Evolutionary conservation across 2,888 invertebrate genomes (phyloP), one percentile per base, ranked within the genome.

Genomic region (Norana najaformis): DNA sequence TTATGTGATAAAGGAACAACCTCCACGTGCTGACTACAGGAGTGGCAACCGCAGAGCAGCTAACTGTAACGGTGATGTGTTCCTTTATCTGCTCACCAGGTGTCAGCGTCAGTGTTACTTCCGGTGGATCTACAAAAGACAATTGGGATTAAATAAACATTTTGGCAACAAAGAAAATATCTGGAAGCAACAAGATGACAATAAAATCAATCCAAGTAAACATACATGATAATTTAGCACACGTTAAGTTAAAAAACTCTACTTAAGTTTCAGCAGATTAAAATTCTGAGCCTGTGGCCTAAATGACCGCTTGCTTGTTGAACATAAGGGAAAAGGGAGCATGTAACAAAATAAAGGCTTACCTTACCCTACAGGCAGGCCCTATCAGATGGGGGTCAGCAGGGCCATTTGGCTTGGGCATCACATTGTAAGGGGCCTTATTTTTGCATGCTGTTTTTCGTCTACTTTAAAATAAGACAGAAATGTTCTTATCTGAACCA

Each of bases 11-110:
- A 13, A 69, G 30, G 30, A n/a, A 69, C 85, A 13, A 95, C 93
- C 93, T 97, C 96, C 97, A 98, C 88, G 96, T 96, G 90, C 97
- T 96, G 93, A 97, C 97, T 3, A 96, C 96, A n/a, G 98, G 98
- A 96, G 98, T 98, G 35, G 97, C 98, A 93, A 97, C 97, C 0
- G 98, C 98, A 94, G 96, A 96, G 95, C 98, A 99, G 93, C 96
- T 96, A 92, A 98, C 96, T 93, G 96, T 96, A n/a, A 98, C 97
- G 94, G 97, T 97, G 89, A 94, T 94, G 90, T 93, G 92, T 91
- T 95, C 95, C 35, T 93, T 92, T 88, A 95, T 93, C 88, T 93
- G 92, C 85, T 91, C 92, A 1, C 90, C 92, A 35, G 94, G 92
- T 91, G 93, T 93, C 90, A 94, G 92, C 38, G 91, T 93, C 92